These are phyloP conservation scores for Bovichtus variegatus DNA, from an alignment of 2,797 vertebrate genomes.

Conservation along the genomic window DNA sequence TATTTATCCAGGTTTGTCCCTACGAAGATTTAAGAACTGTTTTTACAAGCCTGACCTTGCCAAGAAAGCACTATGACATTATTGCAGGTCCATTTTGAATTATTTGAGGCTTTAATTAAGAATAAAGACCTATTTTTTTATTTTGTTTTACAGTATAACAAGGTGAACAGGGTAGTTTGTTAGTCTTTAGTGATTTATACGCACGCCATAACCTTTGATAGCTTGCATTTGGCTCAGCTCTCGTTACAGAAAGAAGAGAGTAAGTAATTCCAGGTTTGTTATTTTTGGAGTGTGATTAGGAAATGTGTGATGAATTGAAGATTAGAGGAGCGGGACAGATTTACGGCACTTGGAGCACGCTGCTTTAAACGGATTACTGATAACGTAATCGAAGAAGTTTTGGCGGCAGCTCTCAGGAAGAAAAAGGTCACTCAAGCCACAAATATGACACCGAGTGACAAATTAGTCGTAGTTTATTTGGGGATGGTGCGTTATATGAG, in stretches of 20 bases:
- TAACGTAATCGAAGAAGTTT: conserved; percentile 76
- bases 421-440: conserved; percentile 53
- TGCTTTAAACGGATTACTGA: conserved; percentile 70
- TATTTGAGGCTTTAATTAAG: conserved; percentile 62
- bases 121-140: conserved; percentile 40
- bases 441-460: conserved; percentile 51
- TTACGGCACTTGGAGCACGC: conserved; percentile 49
- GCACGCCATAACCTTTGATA: conserved; percentile 53
- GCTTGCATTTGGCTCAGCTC: conserved; percentile 51
- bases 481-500: conserved; percentile 40
- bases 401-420: conserved; percentile 19
- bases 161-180: conserved; percentile 50
- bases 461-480: conserved; percentile 72
- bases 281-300: conserved; percentile 75
- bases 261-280: conserved; percentile 72
- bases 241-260: conserved; percentile 33
- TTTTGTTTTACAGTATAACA: conserved; percentile 53
- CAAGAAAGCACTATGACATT: conserved; percentile 55
- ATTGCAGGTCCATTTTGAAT: conserved; percentile 51
- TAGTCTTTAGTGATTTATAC: conserved; percentile 59
- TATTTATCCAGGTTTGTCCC: conserved; percentile 67
- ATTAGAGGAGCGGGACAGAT: conserved; percentile 71
- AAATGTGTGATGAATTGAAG: conserved; percentile 74
- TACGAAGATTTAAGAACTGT: conserved; percentile 63
- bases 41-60: conserved; percentile 61